Conservation (phyloP, 2,888 invertebrate genomes). For the Lepidonotus clava region DNA sequence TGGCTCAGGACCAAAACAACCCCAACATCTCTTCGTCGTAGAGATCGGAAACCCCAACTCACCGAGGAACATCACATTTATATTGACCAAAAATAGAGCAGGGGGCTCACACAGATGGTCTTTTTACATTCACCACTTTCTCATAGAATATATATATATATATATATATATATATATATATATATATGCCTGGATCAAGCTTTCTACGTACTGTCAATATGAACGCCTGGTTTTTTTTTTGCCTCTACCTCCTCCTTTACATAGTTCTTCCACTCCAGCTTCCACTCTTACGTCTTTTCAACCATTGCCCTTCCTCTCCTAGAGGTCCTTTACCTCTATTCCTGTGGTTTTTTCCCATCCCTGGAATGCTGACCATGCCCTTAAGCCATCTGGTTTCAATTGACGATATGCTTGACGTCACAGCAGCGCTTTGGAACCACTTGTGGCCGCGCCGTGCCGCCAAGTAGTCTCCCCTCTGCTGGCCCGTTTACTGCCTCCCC, state of each 20-base stretch:
- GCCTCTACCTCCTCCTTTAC: not conserved
- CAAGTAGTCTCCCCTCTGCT: not conserved
- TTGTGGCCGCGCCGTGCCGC: not conserved
- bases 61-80: not conserved
- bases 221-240: not conserved
- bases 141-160: not conserved
- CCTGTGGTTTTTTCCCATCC: not conserved
- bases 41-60: not conserved
- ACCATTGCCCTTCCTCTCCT: not conserved
- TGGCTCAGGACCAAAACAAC: not conserved
- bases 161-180: not conserved
- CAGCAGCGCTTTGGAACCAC: not conserved
- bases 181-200: not conserved
- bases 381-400: not conserved
- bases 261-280: not conserved
- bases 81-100: not conserved
- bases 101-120: not conserved
- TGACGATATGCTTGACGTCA: not conserved
- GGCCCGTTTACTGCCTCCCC: conserved; percentile 1
- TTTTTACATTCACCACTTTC: not conserved
- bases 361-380: not conserved
- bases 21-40: not conserved
- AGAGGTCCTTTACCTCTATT: not conserved
- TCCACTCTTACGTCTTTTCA: not conserved
- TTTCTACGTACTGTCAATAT: not conserved